Evolutionary conservation across 37 sponge, comb jelly and placozoan species (phyloP).

Genomic region (Amphimedon queenslandica): DNA sequence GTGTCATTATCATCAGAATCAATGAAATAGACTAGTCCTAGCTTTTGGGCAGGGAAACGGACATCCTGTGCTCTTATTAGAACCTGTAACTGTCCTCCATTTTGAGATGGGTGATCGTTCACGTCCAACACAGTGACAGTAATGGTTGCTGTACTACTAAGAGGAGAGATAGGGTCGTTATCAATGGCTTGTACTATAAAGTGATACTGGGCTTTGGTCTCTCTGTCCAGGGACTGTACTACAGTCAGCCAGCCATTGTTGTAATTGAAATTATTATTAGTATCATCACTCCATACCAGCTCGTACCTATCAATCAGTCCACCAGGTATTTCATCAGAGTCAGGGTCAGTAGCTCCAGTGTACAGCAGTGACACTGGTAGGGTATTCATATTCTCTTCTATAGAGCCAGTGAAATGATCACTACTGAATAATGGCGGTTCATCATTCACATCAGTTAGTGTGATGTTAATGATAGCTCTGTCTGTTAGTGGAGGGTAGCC

Average conservation of each 20-base stretch:
- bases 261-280: constrained; percentile 15
- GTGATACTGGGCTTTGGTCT: constrained; percentile 1
- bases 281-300: constrained; percentile 23
- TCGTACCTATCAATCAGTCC: constrained; percentile 24
- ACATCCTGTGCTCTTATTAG: constrained; percentile 19
- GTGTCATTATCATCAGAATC: constrained; percentile 38
- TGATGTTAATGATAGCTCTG: constrained; percentile 15
- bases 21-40: constrained; percentile 37
- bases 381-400: constrained; percentile 28
- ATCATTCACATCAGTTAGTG: constrained; percentile 49
- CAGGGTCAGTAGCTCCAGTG: constrained; percentile 48
- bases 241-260: constrained; percentile 21
- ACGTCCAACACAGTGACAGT: constrained; percentile 34
- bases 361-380: constrained; percentile 4
- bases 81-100: constrained; percentile 29
- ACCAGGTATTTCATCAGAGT: constrained; percentile 26
- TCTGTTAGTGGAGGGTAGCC: constrained; percentile 33
- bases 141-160: constrained; percentile 32
- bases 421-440: constrained; percentile 37
- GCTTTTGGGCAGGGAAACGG: background rate
- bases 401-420: background rate
- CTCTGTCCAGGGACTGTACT: constrained; percentile 18
- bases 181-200: constrained; percentile 43
- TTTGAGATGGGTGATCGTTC: constrained; percentile 50
- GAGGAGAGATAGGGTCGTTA: constrained; percentile 4